A percentile compares a stretch with the other conserved stretches of the same genome.
Evolutionary conservation across 2,888 invertebrate species (phyloP).

Genomic region (Metacarcinus magister): DNA sequence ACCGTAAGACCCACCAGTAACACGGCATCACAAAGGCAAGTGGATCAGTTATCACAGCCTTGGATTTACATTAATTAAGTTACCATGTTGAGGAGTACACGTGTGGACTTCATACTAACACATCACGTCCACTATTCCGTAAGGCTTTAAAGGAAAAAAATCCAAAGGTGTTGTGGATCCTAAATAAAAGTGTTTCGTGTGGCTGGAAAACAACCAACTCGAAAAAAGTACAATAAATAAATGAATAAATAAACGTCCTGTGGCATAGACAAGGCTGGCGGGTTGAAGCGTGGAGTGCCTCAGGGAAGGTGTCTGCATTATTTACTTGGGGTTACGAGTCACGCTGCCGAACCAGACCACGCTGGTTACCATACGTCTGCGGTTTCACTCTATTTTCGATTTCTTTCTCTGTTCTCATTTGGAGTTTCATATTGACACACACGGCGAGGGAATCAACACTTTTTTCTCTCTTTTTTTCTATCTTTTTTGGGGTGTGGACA

Average conservation of each 20-base stretch:
- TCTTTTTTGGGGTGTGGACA: neutral
- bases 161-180: too few species aligned
- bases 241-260: neutral
- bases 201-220: neutral
- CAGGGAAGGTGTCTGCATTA: neutral
- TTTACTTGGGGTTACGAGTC: neutral
- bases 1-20: too few species aligned
- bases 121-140: too few species aligned
- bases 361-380: neutral
- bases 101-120: too few species aligned
- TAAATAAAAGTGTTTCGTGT: neutral
- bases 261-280: neutral
- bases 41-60: too few species aligned
- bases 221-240: neutral
- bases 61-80: too few species aligned
- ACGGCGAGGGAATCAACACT: neutral
- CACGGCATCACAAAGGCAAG: too few species aligned
- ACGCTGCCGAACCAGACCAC: neutral
- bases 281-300: neutral
- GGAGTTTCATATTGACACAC: neutral
- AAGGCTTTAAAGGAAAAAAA: too few species aligned
- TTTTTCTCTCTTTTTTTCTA: neutral
- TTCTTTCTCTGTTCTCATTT: neutral
- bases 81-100: too few species aligned
- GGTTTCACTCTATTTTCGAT: neutral